These are phyloP conservation scores for Pristionchus arcanus DNA, from an alignment of 2,888 invertebrate species.

Conservation along the genomic window DNA sequence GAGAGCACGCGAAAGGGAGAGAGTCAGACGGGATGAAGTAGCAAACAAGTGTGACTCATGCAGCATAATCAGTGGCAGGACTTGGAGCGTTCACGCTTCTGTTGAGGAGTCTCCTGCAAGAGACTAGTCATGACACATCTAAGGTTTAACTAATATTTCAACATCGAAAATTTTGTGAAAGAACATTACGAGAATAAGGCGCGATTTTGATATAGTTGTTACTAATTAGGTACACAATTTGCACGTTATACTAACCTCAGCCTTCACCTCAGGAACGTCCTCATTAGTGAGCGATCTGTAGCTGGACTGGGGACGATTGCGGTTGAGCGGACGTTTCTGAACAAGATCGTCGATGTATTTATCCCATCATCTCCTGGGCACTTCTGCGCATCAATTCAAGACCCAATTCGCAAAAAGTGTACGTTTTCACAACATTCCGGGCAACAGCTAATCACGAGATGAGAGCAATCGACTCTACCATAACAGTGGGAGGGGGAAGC, in stretches of 20 bases:
- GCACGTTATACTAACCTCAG: not conserved
- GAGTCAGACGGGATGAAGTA: too few species aligned
- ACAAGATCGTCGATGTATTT: not conserved
- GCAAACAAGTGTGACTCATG: not conserved
- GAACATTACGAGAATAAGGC: too few species aligned
- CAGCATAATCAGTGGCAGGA: not conserved
- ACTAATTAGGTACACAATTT: not conserved
- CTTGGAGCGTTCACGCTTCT: constrained; percentile 7
- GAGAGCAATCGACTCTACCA: too few species aligned
- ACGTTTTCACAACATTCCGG: too few species aligned
- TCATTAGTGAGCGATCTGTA: constrained; percentile 41
- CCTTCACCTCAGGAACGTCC: constrained; percentile 6
- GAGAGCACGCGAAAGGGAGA: too few species aligned
- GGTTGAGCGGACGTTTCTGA: constrained; percentile 29
- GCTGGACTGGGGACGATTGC: constrained; percentile 17
- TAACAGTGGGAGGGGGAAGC: not conserved
- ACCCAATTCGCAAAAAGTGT: too few species aligned
- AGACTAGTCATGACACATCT: not conserved
- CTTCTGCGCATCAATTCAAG: too few species aligned
- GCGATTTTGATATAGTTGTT: too few species aligned
- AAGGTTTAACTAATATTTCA: too few species aligned
- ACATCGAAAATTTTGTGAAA: too few species aligned
- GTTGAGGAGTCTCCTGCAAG: constrained; percentile 22
- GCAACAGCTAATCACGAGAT: too few species aligned
- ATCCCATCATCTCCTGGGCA: too few species aligned